Percentiles rank a stretch among this genome's conserved stretches.
Conservation (phyloP, 2,113 vertebrate genomes). For the Vombatus ursinus region DNA sequence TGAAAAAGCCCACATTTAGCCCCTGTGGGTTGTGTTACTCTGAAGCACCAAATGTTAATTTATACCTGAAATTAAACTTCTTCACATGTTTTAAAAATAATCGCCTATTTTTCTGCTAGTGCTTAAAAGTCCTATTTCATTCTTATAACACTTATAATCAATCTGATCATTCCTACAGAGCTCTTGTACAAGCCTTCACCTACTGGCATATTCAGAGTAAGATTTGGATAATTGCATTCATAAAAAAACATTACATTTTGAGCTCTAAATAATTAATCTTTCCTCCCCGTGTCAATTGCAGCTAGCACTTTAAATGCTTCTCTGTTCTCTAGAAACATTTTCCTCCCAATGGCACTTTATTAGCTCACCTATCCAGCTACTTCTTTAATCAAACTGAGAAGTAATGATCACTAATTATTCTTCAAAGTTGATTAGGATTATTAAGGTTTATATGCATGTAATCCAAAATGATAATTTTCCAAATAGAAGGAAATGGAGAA, state of each 20-base stretch:
- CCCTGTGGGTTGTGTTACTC: slow-evolving; percentile 37
- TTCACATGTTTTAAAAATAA: slow-evolving; percentile 42
- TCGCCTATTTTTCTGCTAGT: not conserved
- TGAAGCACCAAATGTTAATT: slow-evolving; percentile 43
- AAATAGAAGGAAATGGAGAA: slow-evolving; percentile 22
- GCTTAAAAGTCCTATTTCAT: not conserved
- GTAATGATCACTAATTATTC: slow-evolving; percentile 13
- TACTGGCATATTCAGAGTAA: not conserved
- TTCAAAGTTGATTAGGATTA: slow-evolving; percentile 29
- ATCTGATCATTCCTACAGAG: slow-evolving; percentile 35
- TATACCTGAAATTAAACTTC: slow-evolving; percentile 44
- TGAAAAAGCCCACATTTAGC: slow-evolving; percentile 50
- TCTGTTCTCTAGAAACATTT: slow-evolving; percentile 9
- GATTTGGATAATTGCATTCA: not conserved
- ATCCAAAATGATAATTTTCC: slow-evolving; percentile 18
- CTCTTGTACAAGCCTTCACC: not conserved
- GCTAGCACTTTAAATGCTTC: not conserved
- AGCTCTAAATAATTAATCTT: slow-evolving; percentile 2
- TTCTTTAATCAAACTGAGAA: slow-evolving; percentile 5
- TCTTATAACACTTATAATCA: not conserved
- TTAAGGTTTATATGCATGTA: not conserved
- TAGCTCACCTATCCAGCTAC: slow-evolving; percentile 25
- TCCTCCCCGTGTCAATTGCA: not conserved
- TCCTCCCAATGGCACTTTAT: not conserved
- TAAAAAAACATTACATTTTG: slow-evolving; percentile 38